Percentiles rank a stretch among this genome's conserved stretches.
Evolutionary conservation across 2,888 invertebrate genomes (phyloP).

Genomic region (Cantharis lateralis): DNA sequence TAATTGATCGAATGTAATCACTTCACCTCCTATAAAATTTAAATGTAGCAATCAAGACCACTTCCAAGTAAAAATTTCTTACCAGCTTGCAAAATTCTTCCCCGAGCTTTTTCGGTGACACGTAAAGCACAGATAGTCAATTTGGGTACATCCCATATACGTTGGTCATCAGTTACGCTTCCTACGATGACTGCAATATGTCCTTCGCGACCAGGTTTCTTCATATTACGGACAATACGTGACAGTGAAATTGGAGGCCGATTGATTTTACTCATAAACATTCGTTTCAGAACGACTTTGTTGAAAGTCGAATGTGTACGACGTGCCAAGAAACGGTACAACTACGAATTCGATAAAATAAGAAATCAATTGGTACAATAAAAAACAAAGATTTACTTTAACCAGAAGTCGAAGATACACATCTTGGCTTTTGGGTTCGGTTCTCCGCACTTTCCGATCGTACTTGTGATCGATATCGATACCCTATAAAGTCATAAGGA

Average conservation of each 20-base stretch:
- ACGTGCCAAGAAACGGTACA: conserved; percentile 96
- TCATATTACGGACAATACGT: conserved; percentile 84
- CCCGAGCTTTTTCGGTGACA: conserved; percentile 94
- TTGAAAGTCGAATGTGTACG: conserved; percentile 97
- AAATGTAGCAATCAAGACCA: neutral
- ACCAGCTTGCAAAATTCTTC: conserved; percentile 94
- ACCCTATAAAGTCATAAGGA: conserved; percentile 76
- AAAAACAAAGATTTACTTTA: conserved; percentile 71
- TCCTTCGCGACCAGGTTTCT: conserved; percentile 82
- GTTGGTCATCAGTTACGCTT: conserved; percentile 91
- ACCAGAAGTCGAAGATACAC: conserved; percentile 96
- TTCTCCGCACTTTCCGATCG: conserved; percentile 98
- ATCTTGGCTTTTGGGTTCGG: conserved; percentile 97
- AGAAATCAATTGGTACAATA: conserved; percentile 12
- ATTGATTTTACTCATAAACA: conserved; percentile 98
- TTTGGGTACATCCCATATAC: conserved; percentile 90
- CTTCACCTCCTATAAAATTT: conserved; percentile 73
- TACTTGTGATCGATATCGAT: conserved; percentile 99
- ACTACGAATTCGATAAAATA: conserved; percentile 59
- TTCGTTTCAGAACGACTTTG: conserved; percentile 86
- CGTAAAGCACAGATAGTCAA: conserved; percentile 91
- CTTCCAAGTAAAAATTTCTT: conserved; percentile 52
- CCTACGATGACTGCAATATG: conserved; percentile 94
- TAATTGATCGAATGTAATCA: conserved; percentile 96
- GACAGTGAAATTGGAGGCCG: conserved; percentile 93